Base-by-base conservation (phyloP, 2,797 vertebrate species). In the Sebastes taczanowskii region DNA sequence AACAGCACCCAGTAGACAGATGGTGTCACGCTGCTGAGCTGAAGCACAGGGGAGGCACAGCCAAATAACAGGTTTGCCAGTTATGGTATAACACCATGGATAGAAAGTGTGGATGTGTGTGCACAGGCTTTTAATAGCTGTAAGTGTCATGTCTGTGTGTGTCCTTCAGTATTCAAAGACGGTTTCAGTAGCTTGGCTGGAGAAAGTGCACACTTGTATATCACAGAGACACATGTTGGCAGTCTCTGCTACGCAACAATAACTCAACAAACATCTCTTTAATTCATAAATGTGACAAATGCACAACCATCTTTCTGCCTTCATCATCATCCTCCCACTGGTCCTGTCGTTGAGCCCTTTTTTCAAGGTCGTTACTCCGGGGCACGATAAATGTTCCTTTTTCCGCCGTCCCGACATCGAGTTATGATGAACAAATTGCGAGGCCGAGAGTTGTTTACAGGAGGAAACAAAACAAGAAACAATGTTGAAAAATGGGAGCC, bases 1-100 rank as follows among this genome's bases (percentile, higher is more conserved):
- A 91, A 92, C 90, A 93, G 89, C 82, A 52, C 86, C 82, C 80
- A 87, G 80, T 77, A 76, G 91, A 94, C 94, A 94, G 94, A 95
- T 94, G 88, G 91, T 81, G 89, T 88, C 84, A 90, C 56, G 63
- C 86, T 84, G 86, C 78, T 75, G 85, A 88, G 87, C 86, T 82
- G 86, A 84, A 77, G 75, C 61, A 22, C 58, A 52, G 66, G 52
- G 49, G 46, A 90, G 70, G 88, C 58, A 20, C 52, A 66, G 91
- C 92, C 88, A 93, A 88, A 74, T 61, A 82, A 62, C 42, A 56
- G 64, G 73, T 84, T 66, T 91, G 88, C 88, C 90, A 92, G 93
- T 88, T 89, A 86, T 73, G 73, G 81, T 88, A 70, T 63, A 80
- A 83, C 83, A 88, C 78, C 78, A 77, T 78, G 63, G 49, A 22